Conservation (phyloP, 2,797 vertebrate genomes). For the Squalus acanthias region DNA sequence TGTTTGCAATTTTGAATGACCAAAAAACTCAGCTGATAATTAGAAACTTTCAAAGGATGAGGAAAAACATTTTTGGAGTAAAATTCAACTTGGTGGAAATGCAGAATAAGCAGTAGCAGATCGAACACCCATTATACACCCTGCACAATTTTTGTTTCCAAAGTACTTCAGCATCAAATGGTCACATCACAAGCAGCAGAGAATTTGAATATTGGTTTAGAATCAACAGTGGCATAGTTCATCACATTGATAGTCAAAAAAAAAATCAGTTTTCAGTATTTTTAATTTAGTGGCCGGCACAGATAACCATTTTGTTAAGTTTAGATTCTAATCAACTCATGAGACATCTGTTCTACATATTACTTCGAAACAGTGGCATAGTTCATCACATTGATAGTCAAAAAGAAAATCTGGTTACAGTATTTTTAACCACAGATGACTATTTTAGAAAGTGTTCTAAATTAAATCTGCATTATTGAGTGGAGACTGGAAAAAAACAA, state of each 20-base stretch:
- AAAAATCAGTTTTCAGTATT: not conserved
- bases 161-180: not conserved
- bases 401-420: not conserved
- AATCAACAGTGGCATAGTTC: not conserved
- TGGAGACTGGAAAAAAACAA: no score
- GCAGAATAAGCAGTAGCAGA: not conserved
- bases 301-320: no score
- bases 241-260: not conserved
- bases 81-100: not conserved
- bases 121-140: not conserved
- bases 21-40: not conserved
- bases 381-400: not conserved
- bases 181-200: not conserved
- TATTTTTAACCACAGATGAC: not conserved
- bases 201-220: not conserved
- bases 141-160: not conserved
- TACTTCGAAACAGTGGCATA: not conserved
- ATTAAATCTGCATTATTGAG: not conserved
- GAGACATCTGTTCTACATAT: no score
- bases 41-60: not conserved
- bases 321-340: no score
- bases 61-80: not conserved
- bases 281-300: not conserved
- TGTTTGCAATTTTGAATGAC: not conserved
- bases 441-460: not conserved